These are phyloP conservation scores for Epirrhoe alternata DNA, from an alignment of 2,888 invertebrate genomes.

Conservation along the genomic window DNA sequence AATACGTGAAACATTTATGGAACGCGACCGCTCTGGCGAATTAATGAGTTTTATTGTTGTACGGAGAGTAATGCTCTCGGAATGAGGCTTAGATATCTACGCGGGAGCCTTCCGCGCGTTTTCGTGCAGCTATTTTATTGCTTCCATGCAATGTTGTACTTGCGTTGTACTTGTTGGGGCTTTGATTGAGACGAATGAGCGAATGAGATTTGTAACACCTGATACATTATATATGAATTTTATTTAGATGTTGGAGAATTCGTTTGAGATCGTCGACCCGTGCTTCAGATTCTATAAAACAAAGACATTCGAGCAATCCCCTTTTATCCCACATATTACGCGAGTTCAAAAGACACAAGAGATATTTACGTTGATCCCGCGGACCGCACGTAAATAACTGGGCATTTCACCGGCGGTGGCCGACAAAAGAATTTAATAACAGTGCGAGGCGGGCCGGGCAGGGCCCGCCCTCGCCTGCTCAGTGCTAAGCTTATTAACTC, in stretches of 20 bases:
- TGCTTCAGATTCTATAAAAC: conserved; percentile 36
- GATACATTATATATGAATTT: conserved; percentile 59
- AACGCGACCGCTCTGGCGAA: conserved; percentile 78
- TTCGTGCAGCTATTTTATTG: not conserved
- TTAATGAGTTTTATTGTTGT: conserved; percentile 84
- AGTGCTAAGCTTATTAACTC: conserved; percentile 79
- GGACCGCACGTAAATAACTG: conserved; percentile 72
- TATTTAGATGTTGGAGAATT: conserved; percentile 38
- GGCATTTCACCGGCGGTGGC: conserved; percentile 65
- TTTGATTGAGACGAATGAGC: conserved; percentile 40
- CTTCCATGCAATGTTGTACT: conserved; percentile 42
- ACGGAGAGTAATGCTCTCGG: conserved; percentile 75
- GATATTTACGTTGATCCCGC: conserved; percentile 74
- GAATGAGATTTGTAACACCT: conserved; percentile 64
- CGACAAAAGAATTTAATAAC: conserved; percentile 84
- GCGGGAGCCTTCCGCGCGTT: conserved; percentile 66
- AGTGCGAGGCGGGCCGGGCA: conserved; percentile 61
- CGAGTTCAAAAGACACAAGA: conserved; percentile 70
- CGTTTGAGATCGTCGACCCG: conserved; percentile 16
- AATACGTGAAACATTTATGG: conserved; percentile 84
- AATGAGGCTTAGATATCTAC: conserved; percentile 73
- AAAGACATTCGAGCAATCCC: conserved; percentile 65
- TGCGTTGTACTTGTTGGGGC: conserved; percentile 50
- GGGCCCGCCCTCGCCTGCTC: conserved; percentile 59
- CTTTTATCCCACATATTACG: conserved; percentile 60